phyloP scores from a whole-genome alignment of 2,888 invertebrate species.

The Eilema caniola region DNA sequence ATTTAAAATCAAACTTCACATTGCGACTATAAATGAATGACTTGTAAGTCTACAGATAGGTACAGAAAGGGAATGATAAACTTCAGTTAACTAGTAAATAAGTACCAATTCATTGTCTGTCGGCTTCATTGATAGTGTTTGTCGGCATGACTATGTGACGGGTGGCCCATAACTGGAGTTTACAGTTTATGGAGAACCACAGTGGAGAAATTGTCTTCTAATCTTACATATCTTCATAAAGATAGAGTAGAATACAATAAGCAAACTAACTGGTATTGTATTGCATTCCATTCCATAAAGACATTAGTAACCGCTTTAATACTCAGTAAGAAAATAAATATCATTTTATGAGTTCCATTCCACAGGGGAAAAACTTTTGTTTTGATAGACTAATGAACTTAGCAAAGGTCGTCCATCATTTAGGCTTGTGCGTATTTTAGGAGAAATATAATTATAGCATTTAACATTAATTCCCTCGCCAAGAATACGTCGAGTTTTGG shows the following conservation, averaged over 20 bases:
- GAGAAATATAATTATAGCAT: not conserved
- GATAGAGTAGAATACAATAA: too few species aligned
- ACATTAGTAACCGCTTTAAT: too few species aligned
- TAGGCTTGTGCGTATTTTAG: not conserved
- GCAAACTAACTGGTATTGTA: too few species aligned
- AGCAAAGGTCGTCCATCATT: not conserved
- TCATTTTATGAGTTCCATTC: not conserved
- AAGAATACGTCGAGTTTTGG: not conserved
- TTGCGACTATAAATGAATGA: not conserved
- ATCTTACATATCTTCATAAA: too few species aligned
- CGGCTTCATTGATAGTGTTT: not conserved
- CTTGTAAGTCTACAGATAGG: not conserved
- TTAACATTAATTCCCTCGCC: not conserved
- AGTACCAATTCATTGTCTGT: not conserved
- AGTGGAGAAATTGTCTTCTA: not conserved
- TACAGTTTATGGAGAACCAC: too few species aligned
- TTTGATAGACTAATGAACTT: not conserved
- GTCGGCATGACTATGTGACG: not conserved
- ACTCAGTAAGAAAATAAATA: not conserved
- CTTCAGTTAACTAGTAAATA: not conserved
- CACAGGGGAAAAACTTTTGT: not conserved
- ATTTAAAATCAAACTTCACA: slow-evolving; percentile 6
- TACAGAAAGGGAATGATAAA: not conserved
- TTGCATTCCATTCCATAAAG: too few species aligned
- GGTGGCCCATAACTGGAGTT: not conserved